Conservation (phyloP, 2,113 vertebrate genomes). For the Labeo catla region DNA sequence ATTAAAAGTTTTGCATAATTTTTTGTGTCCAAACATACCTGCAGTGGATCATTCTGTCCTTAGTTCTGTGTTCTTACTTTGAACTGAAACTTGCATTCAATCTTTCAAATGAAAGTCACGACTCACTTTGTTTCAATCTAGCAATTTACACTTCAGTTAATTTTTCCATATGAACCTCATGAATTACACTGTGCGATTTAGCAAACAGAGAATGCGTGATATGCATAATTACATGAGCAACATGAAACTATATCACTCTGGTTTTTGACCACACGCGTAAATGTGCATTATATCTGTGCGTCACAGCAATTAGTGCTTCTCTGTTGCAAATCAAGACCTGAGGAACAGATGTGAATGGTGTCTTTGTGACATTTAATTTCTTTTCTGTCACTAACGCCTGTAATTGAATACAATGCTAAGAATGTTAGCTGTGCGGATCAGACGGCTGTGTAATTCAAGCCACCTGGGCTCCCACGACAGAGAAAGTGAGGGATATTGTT, state of each 20-base stretch:
- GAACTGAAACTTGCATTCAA: constrained; percentile 22
- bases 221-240: constrained; percentile 41
- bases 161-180: constrained; percentile 50
- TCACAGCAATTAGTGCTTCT: constrained; percentile 45
- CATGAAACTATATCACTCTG: constrained; percentile 32
- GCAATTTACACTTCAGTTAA: constrained; percentile 56
- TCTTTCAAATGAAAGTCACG: constrained; percentile 56
- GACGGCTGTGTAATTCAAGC: constrained; percentile 50
- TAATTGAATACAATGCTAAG: constrained; percentile 59
- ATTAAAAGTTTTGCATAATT: background rate
- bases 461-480: constrained; percentile 57
- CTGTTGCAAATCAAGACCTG: constrained; percentile 41
- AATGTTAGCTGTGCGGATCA: constrained; percentile 55
- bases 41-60: constrained; percentile 3
- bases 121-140: constrained; percentile 52
- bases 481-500: constrained; percentile 57
- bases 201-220: constrained; percentile 48
- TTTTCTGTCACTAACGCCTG: constrained; percentile 61
- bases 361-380: constrained; percentile 48
- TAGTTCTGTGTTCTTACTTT: background rate
- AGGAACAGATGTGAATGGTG: constrained; percentile 24
- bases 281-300: constrained; percentile 41
- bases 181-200: constrained; percentile 53
- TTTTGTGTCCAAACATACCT: background rate
- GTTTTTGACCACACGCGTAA: constrained; percentile 39